These are phyloP conservation scores for Aradus depressus DNA, from an alignment of 2,888 invertebrate species.

Conservation along the genomic window DNA sequence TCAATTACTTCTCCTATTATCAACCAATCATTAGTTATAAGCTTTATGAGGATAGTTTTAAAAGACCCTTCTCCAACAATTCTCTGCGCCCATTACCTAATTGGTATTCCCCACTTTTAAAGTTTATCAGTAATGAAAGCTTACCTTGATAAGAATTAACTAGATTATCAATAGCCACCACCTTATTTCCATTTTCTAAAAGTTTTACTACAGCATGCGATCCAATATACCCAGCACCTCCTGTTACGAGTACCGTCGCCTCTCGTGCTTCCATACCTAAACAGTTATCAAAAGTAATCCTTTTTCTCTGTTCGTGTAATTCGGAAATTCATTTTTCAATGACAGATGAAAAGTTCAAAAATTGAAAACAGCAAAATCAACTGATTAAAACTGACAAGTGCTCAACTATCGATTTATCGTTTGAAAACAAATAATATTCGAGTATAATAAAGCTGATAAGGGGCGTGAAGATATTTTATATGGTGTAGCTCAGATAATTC, in stretches of 20 bases:
- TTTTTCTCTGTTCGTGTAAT: not conserved
- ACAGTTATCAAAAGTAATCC: not conserved
- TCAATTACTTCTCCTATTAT: too few relatives aligned
- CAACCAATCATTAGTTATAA: too few relatives aligned
- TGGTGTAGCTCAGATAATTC: too few relatives aligned
- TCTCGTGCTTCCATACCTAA: conserved; percentile 11
- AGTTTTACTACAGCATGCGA: conserved; percentile 80
- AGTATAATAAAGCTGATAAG: too few relatives aligned
- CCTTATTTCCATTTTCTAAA: conserved; percentile 58
- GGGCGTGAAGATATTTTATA: too few relatives aligned
- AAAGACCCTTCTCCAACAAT: too few relatives aligned
- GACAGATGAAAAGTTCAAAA: too few relatives aligned
- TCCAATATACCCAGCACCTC: conserved; percentile 91
- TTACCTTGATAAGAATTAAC: conserved; percentile 64
- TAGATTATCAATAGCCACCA: conserved; percentile 81
- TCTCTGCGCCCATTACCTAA: too few relatives aligned
- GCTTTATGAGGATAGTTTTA: too few relatives aligned
- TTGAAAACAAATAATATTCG: too few relatives aligned
- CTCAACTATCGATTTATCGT: conserved; percentile 3
- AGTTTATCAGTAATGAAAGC: conserved; percentile 26
- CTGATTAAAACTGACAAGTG: not conserved
- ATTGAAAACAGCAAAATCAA: not conserved
- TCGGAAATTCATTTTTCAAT: too few relatives aligned
- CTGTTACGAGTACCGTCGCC: conserved; percentile 57
- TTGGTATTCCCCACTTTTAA: too few relatives aligned